Conservation (phyloP, 2,797 vertebrate species). For the Sternarchorhynchus goeldii region DNA sequence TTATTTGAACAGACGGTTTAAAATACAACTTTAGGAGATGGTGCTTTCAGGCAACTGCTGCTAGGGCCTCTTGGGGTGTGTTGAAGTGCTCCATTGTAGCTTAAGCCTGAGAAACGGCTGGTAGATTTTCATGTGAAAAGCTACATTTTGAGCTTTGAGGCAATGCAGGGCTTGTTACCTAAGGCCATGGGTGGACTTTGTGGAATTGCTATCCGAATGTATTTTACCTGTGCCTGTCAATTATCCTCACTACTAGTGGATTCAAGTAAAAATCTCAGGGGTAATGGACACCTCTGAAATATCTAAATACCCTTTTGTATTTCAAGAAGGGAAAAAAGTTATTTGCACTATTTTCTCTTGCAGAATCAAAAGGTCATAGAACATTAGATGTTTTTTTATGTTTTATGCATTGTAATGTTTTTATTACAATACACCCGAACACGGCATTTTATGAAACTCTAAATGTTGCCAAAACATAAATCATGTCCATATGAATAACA, state of each 20-base stretch:
- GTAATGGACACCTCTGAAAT: background rate
- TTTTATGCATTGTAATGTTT: no score
- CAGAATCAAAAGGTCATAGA: background rate
- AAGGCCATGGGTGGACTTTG: background rate
- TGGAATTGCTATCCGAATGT: conserved; percentile 20
- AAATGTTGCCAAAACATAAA: background rate
- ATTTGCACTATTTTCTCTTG: background rate
- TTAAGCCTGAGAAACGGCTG: background rate
- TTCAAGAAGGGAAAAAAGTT: background rate
- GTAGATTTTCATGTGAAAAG: background rate
- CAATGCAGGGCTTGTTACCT: background rate
- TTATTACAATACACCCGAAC: no score
- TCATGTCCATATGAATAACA: background rate
- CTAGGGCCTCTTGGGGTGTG: background rate
- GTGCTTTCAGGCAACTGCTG: background rate
- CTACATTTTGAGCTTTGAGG: background rate
- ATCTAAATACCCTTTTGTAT: background rate
- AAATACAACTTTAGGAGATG: background rate
- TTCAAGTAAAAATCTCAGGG: background rate
- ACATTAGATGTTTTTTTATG: no score
- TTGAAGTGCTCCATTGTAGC: background rate
- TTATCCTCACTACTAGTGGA: background rate
- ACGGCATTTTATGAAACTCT: no score
- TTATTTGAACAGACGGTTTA: background rate
- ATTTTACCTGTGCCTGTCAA: conserved; percentile 16